Base-by-base conservation (phyloP, 2,888 invertebrate genomes). In the Hypolimnas misippus region DNA sequence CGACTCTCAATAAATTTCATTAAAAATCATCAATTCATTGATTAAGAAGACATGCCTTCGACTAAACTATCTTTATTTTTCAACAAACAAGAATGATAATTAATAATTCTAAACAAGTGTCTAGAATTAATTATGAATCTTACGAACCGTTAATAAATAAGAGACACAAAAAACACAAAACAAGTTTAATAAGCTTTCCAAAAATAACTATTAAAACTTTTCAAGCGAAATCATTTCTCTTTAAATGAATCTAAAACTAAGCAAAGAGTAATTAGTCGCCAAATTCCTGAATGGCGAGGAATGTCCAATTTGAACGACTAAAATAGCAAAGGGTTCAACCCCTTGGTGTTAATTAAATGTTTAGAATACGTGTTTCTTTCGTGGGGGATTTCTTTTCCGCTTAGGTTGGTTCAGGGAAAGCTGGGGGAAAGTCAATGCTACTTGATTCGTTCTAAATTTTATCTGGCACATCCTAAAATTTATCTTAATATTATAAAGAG, bases 281-380 rank as follows among this genome's bases (percentile, higher is more conserved):
- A 42, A 63, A 66, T 66, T 66, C 66, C 61, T 61, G 42, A 44
- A 67, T 66, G 61, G 61, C 65, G 57, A 61, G 61, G 65, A 65
- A 65, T 65, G 60, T 61, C 66, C 61, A 57, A 65, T 65, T 61
- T 61, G 61, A 63, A 58, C 61, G 46, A 52, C 38, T 62, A 52
- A 35, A 62, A 62, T 65, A 62, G 44, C 56, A 57, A 44, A 51
- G 63, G 65, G 65, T 61, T 75, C 10, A 49, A 49, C 25, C 29
- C 49, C 25, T 29, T 12, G 78, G 78, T 53, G 57, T 53, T 83
- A 84, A 84, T 84, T 83, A 83, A 83, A 84, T 83, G 82, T 83
- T 83, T 82, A 79, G 80, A 80, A 84, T 83, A 71, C 75, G 70
- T 71, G 63, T 70, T 69, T 70, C 73, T 75, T 74, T 49, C 21